phyloP scores from a whole-genome alignment of 2,113 vertebrate species.

The Struthio camelus region DNA sequence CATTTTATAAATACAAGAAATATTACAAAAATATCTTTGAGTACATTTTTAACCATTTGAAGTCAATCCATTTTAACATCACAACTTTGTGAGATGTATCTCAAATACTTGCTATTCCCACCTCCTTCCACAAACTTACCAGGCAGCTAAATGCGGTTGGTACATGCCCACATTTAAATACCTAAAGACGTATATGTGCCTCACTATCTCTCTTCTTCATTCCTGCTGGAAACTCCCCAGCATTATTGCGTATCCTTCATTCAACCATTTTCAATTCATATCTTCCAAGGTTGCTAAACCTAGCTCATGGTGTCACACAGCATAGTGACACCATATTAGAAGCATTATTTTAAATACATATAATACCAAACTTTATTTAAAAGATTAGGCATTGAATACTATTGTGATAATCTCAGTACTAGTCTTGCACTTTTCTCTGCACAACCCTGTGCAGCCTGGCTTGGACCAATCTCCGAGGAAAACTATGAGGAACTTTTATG shows the following conservation, averaged over 20 bases:
- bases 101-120: not conserved
- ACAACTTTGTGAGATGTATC: not conserved
- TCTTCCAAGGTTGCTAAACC: not conserved
- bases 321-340: not conserved
- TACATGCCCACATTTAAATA: fast-evolving
- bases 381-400: not conserved
- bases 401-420: not conserved
- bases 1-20: not conserved
- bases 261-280: not conserved
- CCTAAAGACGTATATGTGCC: not conserved
- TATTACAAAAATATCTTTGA: not conserved
- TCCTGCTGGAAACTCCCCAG: not conserved
- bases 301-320: not conserved
- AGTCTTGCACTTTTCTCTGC: not conserved
- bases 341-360: not conserved
- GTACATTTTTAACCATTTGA: not conserved
- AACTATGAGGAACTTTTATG: not conserved
- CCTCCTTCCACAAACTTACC: not conserved
- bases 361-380: not conserved
- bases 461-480: not conserved
- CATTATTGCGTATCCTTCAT: not conserved
- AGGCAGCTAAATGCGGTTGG: not conserved
- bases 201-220: not conserved
- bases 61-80: not conserved
- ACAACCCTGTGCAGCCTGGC: not conserved